These are phyloP conservation scores for Zapornia atra DNA, from an alignment of 2,113 vertebrate species.

Conservation along the genomic window DNA sequence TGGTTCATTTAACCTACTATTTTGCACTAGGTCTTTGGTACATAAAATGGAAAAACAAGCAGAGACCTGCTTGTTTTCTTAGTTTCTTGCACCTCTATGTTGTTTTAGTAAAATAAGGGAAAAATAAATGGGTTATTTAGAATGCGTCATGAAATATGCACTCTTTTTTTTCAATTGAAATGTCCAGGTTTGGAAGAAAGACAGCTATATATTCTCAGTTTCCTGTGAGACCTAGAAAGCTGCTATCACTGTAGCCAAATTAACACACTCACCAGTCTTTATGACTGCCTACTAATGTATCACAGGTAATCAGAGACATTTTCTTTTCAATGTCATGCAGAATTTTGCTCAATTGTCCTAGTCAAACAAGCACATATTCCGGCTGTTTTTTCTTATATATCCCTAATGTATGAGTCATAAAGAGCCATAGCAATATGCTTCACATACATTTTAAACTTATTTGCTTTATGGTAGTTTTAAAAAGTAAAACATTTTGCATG, in stretches of 20 bases:
- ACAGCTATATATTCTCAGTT: neutral
- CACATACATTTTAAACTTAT: neutral
- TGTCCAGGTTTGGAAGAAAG: neutral
- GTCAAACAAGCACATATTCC: accelerated
- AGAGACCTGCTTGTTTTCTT: neutral
- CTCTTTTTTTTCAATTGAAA: neutral
- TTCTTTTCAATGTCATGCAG: neutral
- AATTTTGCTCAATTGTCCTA: neutral
- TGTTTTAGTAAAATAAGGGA: neutral
- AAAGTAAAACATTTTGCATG: neutral
- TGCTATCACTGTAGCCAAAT: neutral
- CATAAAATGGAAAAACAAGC: neutral
- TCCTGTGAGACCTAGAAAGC: neutral
- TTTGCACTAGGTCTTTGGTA: neutral
- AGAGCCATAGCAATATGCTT: neutral
- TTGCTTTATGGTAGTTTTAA: neutral
- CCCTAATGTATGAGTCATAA: neutral
- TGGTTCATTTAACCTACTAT: neutral
- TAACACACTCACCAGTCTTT: neutral
- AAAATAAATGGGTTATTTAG: neutral
- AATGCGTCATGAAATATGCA: neutral
- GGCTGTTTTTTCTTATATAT: neutral
- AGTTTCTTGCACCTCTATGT: neutral
- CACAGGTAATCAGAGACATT: neutral
- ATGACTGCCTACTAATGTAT: neutral